Percentiles rank a stretch among this genome's conserved stretches.
These are phyloP conservation scores for Felis chaus DNA, from an alignment of 2,113 vertebrate genomes.

Conservation along the genomic window DNA sequence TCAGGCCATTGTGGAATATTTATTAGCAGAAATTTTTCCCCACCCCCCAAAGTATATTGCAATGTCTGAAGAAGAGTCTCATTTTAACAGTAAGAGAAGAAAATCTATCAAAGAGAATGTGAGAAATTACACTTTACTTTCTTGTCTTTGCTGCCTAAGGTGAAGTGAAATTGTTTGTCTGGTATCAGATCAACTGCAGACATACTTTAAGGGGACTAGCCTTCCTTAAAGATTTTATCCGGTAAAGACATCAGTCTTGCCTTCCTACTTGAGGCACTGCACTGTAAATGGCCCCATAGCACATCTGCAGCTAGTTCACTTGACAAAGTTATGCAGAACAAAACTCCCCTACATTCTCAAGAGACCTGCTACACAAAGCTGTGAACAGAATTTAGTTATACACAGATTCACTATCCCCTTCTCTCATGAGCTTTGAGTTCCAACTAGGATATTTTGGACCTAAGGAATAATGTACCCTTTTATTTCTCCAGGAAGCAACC, in stretches of 20 bases:
- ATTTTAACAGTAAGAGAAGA: constrained; percentile 47
- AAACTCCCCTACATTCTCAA: neutral
- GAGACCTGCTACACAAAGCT: neutral
- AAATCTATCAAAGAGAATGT: constrained; percentile 33
- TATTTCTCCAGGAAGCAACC: constrained; percentile 24
- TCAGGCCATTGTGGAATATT: neutral
- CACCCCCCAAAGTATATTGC: neutral
- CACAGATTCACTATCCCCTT: neutral
- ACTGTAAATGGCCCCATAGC: neutral
- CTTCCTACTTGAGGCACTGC: neutral
- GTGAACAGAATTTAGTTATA: neutral
- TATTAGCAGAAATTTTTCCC: neutral
- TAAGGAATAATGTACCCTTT: constrained; percentile 41
- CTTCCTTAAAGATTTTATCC: constrained; percentile 29
- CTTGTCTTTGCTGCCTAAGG: constrained; percentile 44
- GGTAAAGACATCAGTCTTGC: neutral
- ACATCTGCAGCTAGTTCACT: neutral
- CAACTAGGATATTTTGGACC: constrained; percentile 18
- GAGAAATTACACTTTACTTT: constrained; percentile 32
- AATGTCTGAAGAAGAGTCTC: constrained; percentile 46
- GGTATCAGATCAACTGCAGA: constrained; percentile 17
- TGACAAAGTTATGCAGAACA: neutral
- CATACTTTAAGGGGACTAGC: neutral
- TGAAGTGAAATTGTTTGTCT: constrained; percentile 51
- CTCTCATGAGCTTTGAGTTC: constrained; percentile 27